Evolutionary conservation across 2,888 invertebrate species (phyloP), one percentile per base, ranked within the genome.

Genomic region (Microctonus aethiopoides): DNA sequence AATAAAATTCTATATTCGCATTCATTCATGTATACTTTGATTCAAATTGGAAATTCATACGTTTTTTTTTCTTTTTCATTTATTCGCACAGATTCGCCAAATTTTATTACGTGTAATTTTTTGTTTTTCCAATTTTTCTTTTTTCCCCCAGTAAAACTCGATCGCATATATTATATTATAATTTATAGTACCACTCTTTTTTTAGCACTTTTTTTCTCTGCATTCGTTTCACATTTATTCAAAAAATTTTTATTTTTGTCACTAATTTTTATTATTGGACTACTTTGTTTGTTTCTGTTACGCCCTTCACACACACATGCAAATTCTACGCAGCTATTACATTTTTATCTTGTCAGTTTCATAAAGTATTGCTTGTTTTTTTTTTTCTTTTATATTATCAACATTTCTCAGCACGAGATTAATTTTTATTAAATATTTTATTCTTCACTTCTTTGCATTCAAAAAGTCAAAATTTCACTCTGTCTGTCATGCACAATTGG

Each of bases 351-450:
- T 16, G n/a, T n/a, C 11, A 46, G 22, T 34, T 24, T 41, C 11
- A 54, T 36, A 36, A 32, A 63, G 29, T 54, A 66, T 46, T 46
- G 46, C 46, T 46, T 46, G 46, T 46, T 46, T 46, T 46, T 46
- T 46, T 46, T 36, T 36, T 36, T 36, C 1, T 46, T n/a, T 46
- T 29, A 7, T 29, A 5, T n/a, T 6, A 46, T 16, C 16, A 46
- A 46, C 7, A 16, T 9, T 16, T 41, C 9, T 36, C 5, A 7
- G 36, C 11, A 36, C n/a, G 39, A 39, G n/a, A 39, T 13, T 39
- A 4, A 39, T 9, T 39, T 39, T n/a, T 11, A 0, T 39, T 39
- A n/a, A 13, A 39, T 13, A n/a, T n/a, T 46, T 46, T 20, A 46
- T 46, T 20, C 7, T n/a, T 20, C 16, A 46, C 16, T 46, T 1